Base-by-base conservation (phyloP, 2,888 invertebrate species). In the Drosophila leonis region DNA sequence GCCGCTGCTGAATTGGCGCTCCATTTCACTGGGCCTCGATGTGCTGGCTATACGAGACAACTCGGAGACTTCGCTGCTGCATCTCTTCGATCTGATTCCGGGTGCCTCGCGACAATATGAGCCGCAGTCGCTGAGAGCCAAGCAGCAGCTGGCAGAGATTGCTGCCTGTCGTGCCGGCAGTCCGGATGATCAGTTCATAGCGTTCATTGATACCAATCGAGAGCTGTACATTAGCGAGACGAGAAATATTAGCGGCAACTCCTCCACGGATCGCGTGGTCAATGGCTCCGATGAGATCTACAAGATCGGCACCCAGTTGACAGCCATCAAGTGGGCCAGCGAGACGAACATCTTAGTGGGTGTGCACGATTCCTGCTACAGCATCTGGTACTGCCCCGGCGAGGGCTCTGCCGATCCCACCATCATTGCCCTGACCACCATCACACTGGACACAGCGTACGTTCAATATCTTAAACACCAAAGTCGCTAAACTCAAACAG, bases 111-210 rank as follows among this genome's bases (percentile, higher is more conserved):
- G 93, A 0, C 93, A 93, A 55, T 95, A 95, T 65, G 96, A 97
- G 69, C 95, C 96, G 0, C 96, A 96, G 46, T 95, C 96, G 6
- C 93, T 98, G 66, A 85, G 89, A 3, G 90, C 91, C 15, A 93
- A 93, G 88, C 95, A 96, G 91, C 96, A 96, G 31, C 95, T 99
- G n/a, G 94, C 95, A 4, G 96, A 96, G 87, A 94, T 99, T 18
- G 96, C 97, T 0, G 93, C 99, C 48, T 98, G 98, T 91, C 97
- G 98, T 91, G 96, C 97, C 63, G 98, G 98, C 0, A 94, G 95
- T 0, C 92, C 95, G 0, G 95, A 94, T 39, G 97, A 97, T 84
- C 95, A 99, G 75, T 96, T 96, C 86, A 93, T 99, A 49, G 98
- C 98, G 0, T 94, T 99, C 67, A 94, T 99, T 31, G 99, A 99